These are phyloP conservation scores for Dynastes hyllus DNA, from an alignment of 2,888 invertebrate species.

Conservation along the genomic window DNA sequence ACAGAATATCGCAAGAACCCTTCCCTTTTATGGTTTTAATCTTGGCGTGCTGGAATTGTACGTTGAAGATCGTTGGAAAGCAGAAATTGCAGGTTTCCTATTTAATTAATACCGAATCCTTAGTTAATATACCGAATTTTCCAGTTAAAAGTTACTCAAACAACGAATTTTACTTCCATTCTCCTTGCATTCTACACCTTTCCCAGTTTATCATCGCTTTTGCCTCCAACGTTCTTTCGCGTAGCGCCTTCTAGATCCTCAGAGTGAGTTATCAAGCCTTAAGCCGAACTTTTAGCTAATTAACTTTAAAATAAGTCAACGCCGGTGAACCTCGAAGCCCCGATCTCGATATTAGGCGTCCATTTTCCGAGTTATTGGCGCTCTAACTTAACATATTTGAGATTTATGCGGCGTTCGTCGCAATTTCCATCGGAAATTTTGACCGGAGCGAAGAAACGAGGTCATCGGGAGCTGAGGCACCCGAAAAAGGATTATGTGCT, in stretches of 20 bases:
- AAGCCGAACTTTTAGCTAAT: constrained; percentile 67
- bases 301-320: constrained; percentile 66
- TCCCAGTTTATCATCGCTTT: constrained; percentile 15
- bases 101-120: constrained; percentile 68
- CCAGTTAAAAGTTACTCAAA: constrained; percentile 66
- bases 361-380: constrained; percentile 53
- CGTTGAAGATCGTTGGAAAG: constrained; percentile 2
- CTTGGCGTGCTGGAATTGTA: constrained; percentile 46
- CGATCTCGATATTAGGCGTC: constrained; percentile 58
- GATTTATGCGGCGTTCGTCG: constrained; percentile 41
- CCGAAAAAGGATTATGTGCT: not conserved
- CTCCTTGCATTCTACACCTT: constrained; percentile 22
- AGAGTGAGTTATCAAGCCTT: constrained; percentile 65
- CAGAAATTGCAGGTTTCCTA: constrained; percentile 59
- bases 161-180: constrained; percentile 63
- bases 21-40: constrained; percentile 56
- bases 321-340: constrained; percentile 60
- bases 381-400: constrained; percentile 51
- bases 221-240: constrained; percentile 54
- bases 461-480: not conserved
- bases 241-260: not conserved
- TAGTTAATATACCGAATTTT: constrained; percentile 65
- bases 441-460: constrained; percentile 24
- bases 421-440: constrained; percentile 23
- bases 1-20: constrained; percentile 8